These are phyloP conservation scores for Sinodicranocentrus sp. DNA, from an alignment of 2,888 invertebrate species.

Conservation along the genomic window DNA sequence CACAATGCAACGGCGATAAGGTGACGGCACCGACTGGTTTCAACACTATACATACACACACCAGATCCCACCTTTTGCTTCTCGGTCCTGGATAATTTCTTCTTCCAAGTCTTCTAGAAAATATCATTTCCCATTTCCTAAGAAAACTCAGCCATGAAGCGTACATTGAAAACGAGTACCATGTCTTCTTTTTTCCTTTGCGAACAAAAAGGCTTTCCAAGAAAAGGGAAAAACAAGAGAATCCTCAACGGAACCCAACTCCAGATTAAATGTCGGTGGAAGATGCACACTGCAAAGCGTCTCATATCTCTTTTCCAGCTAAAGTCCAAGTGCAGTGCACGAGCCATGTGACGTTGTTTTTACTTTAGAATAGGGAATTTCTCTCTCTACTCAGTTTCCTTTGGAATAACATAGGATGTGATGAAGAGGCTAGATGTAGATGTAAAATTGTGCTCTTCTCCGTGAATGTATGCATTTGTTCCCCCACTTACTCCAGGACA, in stretches of 20 bases:
- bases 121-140: no score
- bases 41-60: neutral
- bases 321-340: slow-evolving; percentile 13
- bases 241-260: neutral
- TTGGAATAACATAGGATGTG: no score
- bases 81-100: no score
- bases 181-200: no score
- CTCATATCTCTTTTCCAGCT: neutral
- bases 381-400: no score
- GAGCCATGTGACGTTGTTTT: slow-evolving; percentile 46
- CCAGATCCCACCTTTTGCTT: neutral
- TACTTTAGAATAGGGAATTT: no score
- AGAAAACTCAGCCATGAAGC: no score
- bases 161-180: no score
- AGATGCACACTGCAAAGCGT: neutral
- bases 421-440: no score
- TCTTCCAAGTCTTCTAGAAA: no score
- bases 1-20: slow-evolving; percentile 22
- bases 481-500: slow-evolving; percentile 32
- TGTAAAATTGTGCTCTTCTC: no score
- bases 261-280: neutral
- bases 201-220: neutral
- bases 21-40: slow-evolving; percentile 10
- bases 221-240: neutral
- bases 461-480: slow-evolving; percentile 19